These are phyloP conservation scores for Quadriops clusia DNA, from an alignment of 2,888 invertebrate genomes.

Conservation along the genomic window DNA sequence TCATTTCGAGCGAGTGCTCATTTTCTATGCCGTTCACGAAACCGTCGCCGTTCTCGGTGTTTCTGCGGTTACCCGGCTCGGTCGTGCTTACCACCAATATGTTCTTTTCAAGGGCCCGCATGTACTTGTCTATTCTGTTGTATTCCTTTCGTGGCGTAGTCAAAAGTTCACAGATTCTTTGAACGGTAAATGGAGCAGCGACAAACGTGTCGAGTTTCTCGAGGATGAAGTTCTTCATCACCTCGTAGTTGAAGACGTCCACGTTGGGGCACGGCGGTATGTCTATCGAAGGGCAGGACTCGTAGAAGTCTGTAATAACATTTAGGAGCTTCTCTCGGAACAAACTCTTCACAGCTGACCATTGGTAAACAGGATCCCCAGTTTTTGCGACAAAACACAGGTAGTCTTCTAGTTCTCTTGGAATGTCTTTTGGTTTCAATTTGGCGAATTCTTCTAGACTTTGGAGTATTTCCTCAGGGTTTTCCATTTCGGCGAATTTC, in stretches of 20 bases:
- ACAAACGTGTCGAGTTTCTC: conserved; percentile 73
- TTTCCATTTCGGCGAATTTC: too few relatives aligned
- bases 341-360: conserved; percentile 76
- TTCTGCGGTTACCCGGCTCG: conserved; percentile 54
- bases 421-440: conserved; percentile 64
- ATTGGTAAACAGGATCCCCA: conserved; percentile 88
- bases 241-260: conserved; percentile 80
- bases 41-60: conserved; percentile 56
- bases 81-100: conserved; percentile 74
- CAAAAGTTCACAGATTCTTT: conserved; percentile 87
- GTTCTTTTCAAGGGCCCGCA: conserved; percentile 93
- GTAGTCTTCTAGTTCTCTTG: conserved; percentile 80
- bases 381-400: conserved; percentile 83
- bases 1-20: conserved; percentile 39
- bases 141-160: conserved; percentile 89
- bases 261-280: conserved; percentile 83
- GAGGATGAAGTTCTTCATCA: conserved; percentile 71
- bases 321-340: conserved; percentile 77
- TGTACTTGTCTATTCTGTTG: conserved; percentile 89
- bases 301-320: conserved; percentile 81
- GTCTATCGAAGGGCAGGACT: conserved; percentile 62
- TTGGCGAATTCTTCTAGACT: conserved; percentile 76
- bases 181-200: conserved; percentile 92
- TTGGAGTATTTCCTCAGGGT: conserved; percentile 73
- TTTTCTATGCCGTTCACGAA: conserved; percentile 50